Base-by-base conservation (phyloP, 2,888 invertebrate species). In the Eristalinus aeneus region DNA sequence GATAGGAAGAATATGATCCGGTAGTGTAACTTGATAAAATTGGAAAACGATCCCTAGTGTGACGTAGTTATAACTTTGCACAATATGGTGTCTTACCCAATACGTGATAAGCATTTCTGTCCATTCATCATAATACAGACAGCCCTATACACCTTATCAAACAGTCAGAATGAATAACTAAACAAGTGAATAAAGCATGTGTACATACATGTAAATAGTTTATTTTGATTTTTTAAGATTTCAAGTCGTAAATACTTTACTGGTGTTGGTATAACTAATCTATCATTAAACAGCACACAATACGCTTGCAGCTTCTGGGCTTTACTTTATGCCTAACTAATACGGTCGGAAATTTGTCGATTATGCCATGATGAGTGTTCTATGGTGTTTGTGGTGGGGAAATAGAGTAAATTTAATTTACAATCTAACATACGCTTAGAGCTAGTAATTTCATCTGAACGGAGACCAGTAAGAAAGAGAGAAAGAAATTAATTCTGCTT, bases 391-490 rank as follows among this genome's bases (percentile, higher is more conserved):
- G 27, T 27, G 27, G 27, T 27, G 46, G 10, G 61, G 27, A 39
- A 11, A 56, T 34, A 65, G 46, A 61, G 64, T 73, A 67, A 79
- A 72, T 79, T 72, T 73, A 12, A 54, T 71, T 76, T 54, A 67
- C 67, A 67, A 31, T 61, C 72, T 65, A 77, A 64, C 63, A 58
- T 32, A 73, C 39, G 68, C 58, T 36, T 46, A 22, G 56, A 64
- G 34, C 60, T 67, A 64, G 67, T 69, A 78, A 61, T 75, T 79
- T 74, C 36, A 84, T 84, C 80, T 10, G 68, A 85, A 73, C 69
- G 6, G 68, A 53, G 61, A 71, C 32, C 23, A 71, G 31, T 34
- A 34, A 10, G 22, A 80, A 11, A 64, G 27, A 54, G 12, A 54
- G 11, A 74, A 10, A 60, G 22, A 46, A 27, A 23, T 56, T 36